phyloP scores from a whole-genome alignment of 2,797 vertebrate species.

The Amphiprion clarkii region DNA sequence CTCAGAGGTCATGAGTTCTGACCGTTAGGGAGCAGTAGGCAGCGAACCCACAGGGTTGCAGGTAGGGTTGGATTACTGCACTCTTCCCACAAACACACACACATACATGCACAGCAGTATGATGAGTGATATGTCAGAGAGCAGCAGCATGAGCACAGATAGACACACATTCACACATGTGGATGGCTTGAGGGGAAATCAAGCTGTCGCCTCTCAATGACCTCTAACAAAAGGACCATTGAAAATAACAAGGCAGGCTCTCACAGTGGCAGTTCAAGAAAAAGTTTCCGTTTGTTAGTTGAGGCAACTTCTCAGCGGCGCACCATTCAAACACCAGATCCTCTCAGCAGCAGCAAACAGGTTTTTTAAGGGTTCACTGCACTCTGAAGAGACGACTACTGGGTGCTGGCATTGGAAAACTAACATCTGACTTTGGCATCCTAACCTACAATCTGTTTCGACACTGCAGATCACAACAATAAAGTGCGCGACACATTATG shows the following conservation, averaged over 20 bases:
- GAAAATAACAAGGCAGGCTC: constrained; percentile 77
- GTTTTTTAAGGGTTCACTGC: constrained; percentile 48
- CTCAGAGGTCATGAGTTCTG: constrained; percentile 60
- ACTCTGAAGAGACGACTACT: constrained; percentile 43
- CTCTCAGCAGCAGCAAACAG: constrained; percentile 39
- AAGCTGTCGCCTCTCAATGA: constrained; percentile 79
- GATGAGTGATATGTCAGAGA: constrained; percentile 64
- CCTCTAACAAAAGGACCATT: constrained; percentile 82
- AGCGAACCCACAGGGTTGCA: constrained; percentile 60
- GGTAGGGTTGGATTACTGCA: constrained; percentile 69
- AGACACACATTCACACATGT: constrained; percentile 50
- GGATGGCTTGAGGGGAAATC: constrained; percentile 74
- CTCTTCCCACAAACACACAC: constrained; percentile 46
- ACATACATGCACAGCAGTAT: constrained; percentile 36
- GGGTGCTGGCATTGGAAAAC: constrained; percentile 39
- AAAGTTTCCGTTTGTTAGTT: constrained; percentile 74
- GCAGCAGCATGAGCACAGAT: constrained; percentile 38
- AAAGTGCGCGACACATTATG: constrained; percentile 21
- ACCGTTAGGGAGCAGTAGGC: constrained; percentile 60
- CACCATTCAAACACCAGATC: constrained; percentile 55
- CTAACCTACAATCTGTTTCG: constrained; percentile 37
- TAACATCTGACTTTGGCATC: constrained; percentile 42
- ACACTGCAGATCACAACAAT: constrained; percentile 33
- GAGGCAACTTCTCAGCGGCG: constrained; percentile 59
- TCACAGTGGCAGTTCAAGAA: constrained; percentile 68